Conservation (phyloP, 2,797 vertebrate genomes). For the Anabacerthia variegaticeps region DNA sequence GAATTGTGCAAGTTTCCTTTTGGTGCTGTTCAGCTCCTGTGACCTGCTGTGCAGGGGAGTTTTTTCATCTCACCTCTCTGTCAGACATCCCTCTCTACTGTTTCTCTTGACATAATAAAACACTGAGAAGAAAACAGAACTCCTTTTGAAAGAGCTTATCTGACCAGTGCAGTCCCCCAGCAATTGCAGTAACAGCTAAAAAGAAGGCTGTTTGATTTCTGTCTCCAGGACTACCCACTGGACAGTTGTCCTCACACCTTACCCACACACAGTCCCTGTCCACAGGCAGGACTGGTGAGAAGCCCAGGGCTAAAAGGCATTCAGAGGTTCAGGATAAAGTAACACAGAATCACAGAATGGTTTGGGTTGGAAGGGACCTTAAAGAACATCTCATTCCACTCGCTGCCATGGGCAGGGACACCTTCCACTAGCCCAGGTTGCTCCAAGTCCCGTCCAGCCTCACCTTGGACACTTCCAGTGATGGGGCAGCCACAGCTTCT, state of each 20-base stretch:
- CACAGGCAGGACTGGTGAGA: not conserved
- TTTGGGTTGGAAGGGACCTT: not conserved
- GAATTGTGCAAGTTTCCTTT: conserved; percentile 48
- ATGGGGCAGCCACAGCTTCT: not conserved
- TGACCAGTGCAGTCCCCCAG: not conserved
- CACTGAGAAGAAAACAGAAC: not conserved
- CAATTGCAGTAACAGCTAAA: not conserved
- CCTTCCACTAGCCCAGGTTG: not conserved
- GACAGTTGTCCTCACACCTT: not conserved
- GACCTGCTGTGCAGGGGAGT: not conserved
- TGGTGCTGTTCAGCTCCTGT: not conserved
- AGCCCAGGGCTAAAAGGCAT: not conserved
- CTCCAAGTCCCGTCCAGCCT: not conserved
- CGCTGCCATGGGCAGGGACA: not conserved
- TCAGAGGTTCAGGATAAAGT: not conserved
- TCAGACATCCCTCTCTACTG: conserved; percentile 2
- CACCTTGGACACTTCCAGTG: not conserved
- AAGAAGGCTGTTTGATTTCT: not conserved
- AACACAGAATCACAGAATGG: not conserved
- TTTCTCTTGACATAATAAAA: not conserved
- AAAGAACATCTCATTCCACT: not conserved
- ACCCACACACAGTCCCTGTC: not conserved
- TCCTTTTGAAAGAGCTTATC: not conserved
- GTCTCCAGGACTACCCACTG: not conserved
- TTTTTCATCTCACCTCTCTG: conserved; percentile 9